A percentile compares a stretch with the other conserved stretches of the same genome.
Evolutionary conservation across 2,797 vertebrate species (phyloP).

Genomic region (Choloepus didactylus): DNA sequence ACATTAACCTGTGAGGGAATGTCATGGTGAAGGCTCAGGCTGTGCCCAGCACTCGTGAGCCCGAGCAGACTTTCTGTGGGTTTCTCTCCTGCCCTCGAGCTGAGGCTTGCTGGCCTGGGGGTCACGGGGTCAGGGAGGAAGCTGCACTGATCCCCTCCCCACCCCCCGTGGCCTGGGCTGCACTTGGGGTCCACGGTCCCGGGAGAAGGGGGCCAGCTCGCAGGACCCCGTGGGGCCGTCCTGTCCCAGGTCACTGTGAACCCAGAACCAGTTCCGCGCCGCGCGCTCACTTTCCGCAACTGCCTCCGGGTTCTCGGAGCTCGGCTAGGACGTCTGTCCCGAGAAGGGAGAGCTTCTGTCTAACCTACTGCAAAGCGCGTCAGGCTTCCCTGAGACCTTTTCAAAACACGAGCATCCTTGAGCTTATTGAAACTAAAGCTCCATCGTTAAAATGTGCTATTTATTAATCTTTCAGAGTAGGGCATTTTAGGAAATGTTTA

Average conservation of each 20-base stretch:
- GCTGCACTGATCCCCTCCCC: not conserved
- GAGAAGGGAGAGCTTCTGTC: not conserved
- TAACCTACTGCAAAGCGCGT: not conserved
- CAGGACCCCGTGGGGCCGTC: rapidly evolving
- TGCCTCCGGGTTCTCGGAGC: not conserved
- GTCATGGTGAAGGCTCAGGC: too few species aligned
- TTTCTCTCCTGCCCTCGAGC: slow-evolving; percentile 11
- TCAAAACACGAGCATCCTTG: not conserved
- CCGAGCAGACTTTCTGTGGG: not conserved
- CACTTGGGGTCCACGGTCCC: not conserved
- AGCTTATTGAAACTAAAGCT: slow-evolving; percentile 24
- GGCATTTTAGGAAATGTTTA: slow-evolving; percentile 1
- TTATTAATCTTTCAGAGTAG: not conserved
- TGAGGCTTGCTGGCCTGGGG: not conserved
- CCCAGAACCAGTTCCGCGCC: not conserved
- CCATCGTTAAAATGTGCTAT: slow-evolving; percentile 21
- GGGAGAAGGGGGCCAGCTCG: not conserved
- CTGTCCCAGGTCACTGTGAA: not conserved
- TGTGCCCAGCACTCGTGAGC: not conserved
- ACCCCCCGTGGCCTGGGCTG: not conserved
- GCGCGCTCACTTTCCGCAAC: not conserved
- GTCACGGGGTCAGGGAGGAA: not conserved
- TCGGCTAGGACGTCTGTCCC: not conserved
- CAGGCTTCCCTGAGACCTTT: not conserved
- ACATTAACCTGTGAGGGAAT: too few species aligned